A percentile compares a stretch with the other conserved stretches of the same genome.
Conservation (phyloP, 2,888 invertebrate genomes). For the Chymomyza caudatula region DNA sequence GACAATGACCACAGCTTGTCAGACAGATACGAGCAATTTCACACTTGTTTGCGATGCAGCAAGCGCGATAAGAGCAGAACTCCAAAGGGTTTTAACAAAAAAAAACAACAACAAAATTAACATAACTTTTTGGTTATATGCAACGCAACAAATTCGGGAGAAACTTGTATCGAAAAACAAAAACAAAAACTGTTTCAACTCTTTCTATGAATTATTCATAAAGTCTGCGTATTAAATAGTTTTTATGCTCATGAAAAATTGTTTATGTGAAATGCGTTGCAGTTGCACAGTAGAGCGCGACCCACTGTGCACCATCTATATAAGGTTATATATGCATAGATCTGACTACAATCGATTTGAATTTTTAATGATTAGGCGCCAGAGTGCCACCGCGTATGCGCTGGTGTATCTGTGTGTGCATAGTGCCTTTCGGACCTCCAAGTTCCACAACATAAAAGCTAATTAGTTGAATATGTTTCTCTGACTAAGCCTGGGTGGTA, state of each 20-base stretch:
- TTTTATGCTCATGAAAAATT: slow-evolving; percentile 69
- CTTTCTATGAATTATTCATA: slow-evolving; percentile 68
- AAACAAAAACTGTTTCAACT: slow-evolving; percentile 9
- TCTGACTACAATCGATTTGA: slow-evolving; percentile 65
- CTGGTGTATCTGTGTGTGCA: slow-evolving; percentile 12
- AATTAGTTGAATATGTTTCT: slow-evolving; percentile 59
- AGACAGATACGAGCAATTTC: slow-evolving; percentile 74
- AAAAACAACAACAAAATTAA: slow-evolving; percentile 32
- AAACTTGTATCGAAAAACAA: slow-evolving; percentile 22
- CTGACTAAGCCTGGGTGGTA: slow-evolving; percentile 52
- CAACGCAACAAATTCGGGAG: slow-evolving; percentile 1
- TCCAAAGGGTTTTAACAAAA: slow-evolving; percentile 6
- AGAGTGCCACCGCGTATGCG: slow-evolving; percentile 57
- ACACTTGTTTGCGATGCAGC: slow-evolving; percentile 62
- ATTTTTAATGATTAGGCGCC: slow-evolving; percentile 74
- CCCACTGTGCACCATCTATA: background rate
- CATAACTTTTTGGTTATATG: slow-evolving; percentile 58
- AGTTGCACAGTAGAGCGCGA: background rate
- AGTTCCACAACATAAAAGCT: slow-evolving; percentile 60
- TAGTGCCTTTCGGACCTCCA: slow-evolving; percentile 18
- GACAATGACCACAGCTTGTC: slow-evolving; percentile 73
- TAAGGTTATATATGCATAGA: background rate
- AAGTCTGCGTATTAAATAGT: slow-evolving; percentile 59
- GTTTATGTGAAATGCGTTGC: slow-evolving; percentile 52
- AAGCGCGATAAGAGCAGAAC: slow-evolving; percentile 41